A percentile compares a stretch with the other conserved stretches of the same genome.
These are phyloP conservation scores for Macroteleia sp. DNA, from an alignment of 2,888 invertebrate species.

Conservation along the genomic window DNA sequence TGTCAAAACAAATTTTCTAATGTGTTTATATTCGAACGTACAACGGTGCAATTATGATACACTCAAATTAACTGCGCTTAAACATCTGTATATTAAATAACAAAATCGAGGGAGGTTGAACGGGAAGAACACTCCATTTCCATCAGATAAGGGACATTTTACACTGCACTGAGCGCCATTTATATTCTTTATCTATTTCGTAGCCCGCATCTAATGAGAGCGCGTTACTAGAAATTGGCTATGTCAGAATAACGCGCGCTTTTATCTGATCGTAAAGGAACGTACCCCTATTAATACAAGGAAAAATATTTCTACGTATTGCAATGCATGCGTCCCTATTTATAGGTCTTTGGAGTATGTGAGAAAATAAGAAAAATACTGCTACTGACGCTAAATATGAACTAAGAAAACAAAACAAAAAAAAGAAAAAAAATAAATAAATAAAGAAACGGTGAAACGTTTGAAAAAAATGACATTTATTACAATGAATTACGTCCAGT, in stretches of 20 bases:
- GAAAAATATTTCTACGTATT: constrained; percentile 46
- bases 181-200: constrained; percentile 63
- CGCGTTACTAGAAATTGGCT: constrained; percentile 59
- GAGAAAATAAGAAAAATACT: too few relatives aligned
- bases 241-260: constrained; percentile 53
- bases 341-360: constrained; percentile 30
- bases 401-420: too few relatives aligned
- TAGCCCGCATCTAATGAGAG: constrained; percentile 63
- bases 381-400: too few relatives aligned
- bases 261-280: constrained; percentile 61
- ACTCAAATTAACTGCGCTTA: too few relatives aligned
- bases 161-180: constrained; percentile 43
- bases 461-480: too few relatives aligned
- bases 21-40: too few relatives aligned
- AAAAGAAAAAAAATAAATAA: too few relatives aligned
- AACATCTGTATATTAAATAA: constrained; percentile 36
- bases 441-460: too few relatives aligned
- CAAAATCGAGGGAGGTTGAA: neutral
- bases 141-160: constrained; percentile 56
- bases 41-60: too few relatives aligned
- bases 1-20: too few relatives aligned
- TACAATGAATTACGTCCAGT: too few relatives aligned
- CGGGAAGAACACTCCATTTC: constrained; percentile 39
- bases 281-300: constrained; percentile 56
- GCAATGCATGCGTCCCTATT: constrained; percentile 34